A percentile compares a stretch with the other conserved stretches of the same genome.
These are phyloP conservation scores for Numida meleagris DNA, from an alignment of 2,113 vertebrate species.

Conservation along the genomic window DNA sequence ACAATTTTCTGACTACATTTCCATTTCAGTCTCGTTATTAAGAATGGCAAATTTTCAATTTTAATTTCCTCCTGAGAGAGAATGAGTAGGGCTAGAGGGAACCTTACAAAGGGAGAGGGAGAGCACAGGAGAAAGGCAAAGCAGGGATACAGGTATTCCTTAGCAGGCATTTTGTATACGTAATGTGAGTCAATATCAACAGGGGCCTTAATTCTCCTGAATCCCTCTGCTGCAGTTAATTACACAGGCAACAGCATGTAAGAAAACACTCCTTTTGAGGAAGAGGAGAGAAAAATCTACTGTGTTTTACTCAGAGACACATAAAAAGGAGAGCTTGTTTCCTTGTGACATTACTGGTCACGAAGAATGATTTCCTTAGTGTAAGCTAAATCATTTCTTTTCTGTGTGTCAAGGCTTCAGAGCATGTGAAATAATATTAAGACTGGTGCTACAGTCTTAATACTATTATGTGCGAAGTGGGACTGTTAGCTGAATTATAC, in stretches of 20 bases:
- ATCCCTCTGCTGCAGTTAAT: neutral
- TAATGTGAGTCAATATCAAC: neutral
- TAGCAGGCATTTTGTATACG: neutral
- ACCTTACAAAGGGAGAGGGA: neutral
- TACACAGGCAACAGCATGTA: neutral
- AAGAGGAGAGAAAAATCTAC: neutral
- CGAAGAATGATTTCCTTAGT: neutral
- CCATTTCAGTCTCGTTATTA: neutral
- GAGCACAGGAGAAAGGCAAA: neutral
- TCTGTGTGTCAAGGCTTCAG: neutral
- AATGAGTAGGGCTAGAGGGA: neutral
- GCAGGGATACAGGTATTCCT: neutral
- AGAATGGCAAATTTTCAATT: neutral
- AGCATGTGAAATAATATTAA: neutral
- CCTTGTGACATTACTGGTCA: neutral
- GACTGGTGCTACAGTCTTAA: neutral
- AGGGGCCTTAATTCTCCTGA: neutral
- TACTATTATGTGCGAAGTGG: neutral
- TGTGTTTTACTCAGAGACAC: constrained; percentile 4
- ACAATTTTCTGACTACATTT: neutral
- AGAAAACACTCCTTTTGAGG: neutral
- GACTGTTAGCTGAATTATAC: neutral
- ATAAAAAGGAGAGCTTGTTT: neutral
- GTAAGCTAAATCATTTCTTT: neutral
- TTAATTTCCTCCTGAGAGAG: neutral